Base-by-base conservation (phyloP, 2,113 vertebrate species). In the Ardeotis arabs region DNA sequence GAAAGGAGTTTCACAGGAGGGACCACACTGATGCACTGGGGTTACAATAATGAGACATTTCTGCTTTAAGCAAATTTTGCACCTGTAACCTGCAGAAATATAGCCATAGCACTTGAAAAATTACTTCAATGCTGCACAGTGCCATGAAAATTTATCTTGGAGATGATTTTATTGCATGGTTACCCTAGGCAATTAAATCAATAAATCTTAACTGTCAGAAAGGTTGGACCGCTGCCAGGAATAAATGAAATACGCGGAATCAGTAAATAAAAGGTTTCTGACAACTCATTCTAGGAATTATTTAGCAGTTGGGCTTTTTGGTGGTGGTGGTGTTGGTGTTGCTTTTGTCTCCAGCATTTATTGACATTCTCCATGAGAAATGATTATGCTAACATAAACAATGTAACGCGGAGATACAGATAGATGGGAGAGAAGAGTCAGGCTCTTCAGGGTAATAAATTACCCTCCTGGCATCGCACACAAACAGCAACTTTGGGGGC, bases 111-210 rank as follows among this genome's bases (percentile, higher is more conserved):
- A 98, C 98, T 98, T 99, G 98, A 99, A 99, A 99, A 99, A 99
- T 99, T 98, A 98, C 98, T 98, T 98, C 96, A 93, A 86, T 98
- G 98, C 98, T 97, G 97, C 97, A 98, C 96, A 96, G 97, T 98
- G 98, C 98, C 98, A 98, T 98, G 98, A 98, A 99, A 98, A 99
- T 99, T 98, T 99, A 99, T 99, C 99, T 99, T 98, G 97, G 98
- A 98, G 98, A 98, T 99, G 98, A 99, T 99, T 99, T 99, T 99
- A 99, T 99, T 99, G 99, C 98, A 99, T 99, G 98, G 98, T 99
- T 99, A 99, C 98, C 98, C 98, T 98, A 98, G 98, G 98, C 98
- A 99, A 99, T 99, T 99, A 99, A 99, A 98, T 99, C 98, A 99
- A 99, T 99, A 99, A 99, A 99, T 99, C 98, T 99, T 98, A 98